These are phyloP conservation scores for Neodiprion fabricii DNA, from an alignment of 1,140 invertebrate species.

Conservation along the genomic window DNA sequence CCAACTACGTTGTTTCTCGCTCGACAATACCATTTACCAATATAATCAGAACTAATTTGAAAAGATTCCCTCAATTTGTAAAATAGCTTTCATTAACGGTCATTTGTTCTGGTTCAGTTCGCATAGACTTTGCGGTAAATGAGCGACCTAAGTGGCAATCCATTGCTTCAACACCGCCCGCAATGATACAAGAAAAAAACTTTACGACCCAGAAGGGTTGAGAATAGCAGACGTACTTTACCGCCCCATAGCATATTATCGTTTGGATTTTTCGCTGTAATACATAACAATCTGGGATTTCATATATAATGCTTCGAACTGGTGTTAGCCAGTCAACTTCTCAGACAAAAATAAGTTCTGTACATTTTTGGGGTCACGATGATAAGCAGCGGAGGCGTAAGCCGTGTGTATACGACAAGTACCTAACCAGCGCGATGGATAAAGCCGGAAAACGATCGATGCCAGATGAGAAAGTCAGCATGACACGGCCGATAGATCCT, in stretches of 20 bases:
- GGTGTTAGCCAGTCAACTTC: not conserved
- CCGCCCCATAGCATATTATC: not conserved
- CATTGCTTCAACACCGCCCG: not conserved
- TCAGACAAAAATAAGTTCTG: not conserved
- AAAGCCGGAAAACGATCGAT: slow-evolving; percentile 3
- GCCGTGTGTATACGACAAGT: not conserved
- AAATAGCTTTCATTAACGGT: not conserved
- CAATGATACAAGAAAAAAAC: too few relatives aligned
- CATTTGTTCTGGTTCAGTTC: slow-evolving; percentile 8
- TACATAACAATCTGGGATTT: too few relatives aligned
- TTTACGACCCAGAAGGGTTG: not conserved
- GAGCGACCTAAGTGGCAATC: not conserved
- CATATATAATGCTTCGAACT: not conserved
- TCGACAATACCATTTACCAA: too few relatives aligned
- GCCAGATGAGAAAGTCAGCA: not conserved
- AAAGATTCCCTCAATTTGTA: not conserved
- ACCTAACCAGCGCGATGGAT: not conserved
- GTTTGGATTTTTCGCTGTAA: too few relatives aligned
- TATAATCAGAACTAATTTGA: too few relatives aligned
- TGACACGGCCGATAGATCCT: not conserved
- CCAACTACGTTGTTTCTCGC: too few relatives aligned
- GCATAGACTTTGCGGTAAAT: not conserved
- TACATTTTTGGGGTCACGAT: not conserved
- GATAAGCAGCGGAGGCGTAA: not conserved
- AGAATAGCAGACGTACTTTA: not conserved